Conservation (phyloP, 2,797 vertebrate species). For the Lithobates pipiens region DNA sequence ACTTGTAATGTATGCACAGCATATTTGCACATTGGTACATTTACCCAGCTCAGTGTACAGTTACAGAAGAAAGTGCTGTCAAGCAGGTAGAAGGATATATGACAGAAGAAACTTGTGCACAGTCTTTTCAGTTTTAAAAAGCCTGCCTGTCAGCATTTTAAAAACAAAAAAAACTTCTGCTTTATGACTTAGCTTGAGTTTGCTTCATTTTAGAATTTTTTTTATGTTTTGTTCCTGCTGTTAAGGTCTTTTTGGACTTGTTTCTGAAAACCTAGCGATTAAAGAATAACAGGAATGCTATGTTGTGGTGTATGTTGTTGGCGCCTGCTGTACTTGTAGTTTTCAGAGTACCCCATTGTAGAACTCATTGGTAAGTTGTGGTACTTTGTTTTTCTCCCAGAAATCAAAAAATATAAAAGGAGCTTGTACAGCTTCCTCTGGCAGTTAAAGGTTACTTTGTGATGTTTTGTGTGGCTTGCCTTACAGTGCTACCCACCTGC, state of each 20-base stretch:
- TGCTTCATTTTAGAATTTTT: slow-evolving; percentile 18
- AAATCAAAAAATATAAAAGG: neutral
- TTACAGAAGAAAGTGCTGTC: too few relatives aligned
- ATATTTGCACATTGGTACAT: too few relatives aligned
- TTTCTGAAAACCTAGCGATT: neutral
- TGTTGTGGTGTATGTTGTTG: neutral
- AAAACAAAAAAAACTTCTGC: too few relatives aligned
- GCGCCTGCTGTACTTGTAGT: neutral
- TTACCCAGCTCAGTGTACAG: too few relatives aligned
- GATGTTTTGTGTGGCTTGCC: too few relatives aligned
- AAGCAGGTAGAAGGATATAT: neutral
- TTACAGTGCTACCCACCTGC: too few relatives aligned
- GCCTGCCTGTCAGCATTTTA: too few relatives aligned
- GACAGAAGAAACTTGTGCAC: too few relatives aligned
- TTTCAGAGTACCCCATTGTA: neutral
- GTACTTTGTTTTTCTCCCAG: neutral
- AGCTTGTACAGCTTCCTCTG: too few relatives aligned
- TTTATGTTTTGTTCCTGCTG: slow-evolving; percentile 14
- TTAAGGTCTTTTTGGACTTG: neutral
- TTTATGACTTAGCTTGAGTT: neutral
- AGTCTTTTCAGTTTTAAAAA: too few relatives aligned
- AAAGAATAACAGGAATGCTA: neutral
- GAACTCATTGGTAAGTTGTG: neutral
- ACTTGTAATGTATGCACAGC: too few relatives aligned
- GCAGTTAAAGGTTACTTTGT: too few relatives aligned